Percentiles rank a stretch among this genome's conserved stretches.
These are phyloP conservation scores for Onychostruthus taczanowskii DNA, from an alignment of 2,113 vertebrate species.

Conservation along the genomic window DNA sequence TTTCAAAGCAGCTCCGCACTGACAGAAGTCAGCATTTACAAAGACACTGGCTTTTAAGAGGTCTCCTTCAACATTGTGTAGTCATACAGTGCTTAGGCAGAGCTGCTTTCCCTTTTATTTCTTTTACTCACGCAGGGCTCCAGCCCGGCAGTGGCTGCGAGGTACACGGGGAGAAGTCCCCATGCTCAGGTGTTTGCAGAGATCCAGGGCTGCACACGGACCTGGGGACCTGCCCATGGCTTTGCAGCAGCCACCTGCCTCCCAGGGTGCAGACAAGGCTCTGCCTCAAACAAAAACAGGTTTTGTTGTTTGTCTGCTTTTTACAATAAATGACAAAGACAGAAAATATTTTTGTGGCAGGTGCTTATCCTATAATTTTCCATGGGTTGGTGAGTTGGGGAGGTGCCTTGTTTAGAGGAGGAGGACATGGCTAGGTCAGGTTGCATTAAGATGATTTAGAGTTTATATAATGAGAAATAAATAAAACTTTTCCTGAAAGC, in stretches of 20 bases:
- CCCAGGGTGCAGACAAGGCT: not conserved
- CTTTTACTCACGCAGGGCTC: rapidly evolving
- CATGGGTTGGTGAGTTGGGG: not conserved
- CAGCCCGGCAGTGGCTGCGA: not conserved
- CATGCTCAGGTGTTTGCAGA: rapidly evolving
- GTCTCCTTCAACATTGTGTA: not conserved
- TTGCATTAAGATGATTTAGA: conserved; percentile 16
- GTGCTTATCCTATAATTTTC: conserved; percentile 42
- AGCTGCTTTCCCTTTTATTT: not conserved
- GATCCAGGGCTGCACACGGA: not conserved
- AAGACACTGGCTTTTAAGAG: not conserved
- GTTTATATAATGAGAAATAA: conserved; percentile 36
- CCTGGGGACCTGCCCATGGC: not conserved
- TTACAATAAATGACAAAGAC: conserved; percentile 9
- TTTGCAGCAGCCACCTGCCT: not conserved
- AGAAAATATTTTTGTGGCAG: conserved; percentile 29
- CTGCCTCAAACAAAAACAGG: not conserved
- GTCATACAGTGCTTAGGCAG: not conserved
- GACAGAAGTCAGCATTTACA: not conserved
- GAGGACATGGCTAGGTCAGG: not conserved
- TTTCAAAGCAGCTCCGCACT: not conserved
- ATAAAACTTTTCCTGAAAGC: not conserved
- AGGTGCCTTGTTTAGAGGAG: conserved; percentile 21
- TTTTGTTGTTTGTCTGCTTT: conserved; percentile 23
- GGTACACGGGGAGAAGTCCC: not conserved